Evolutionary conservation across 2,888 invertebrate species (phyloP), one percentile per base, ranked within the genome.

Genomic region (Spodoptera littoralis): DNA sequence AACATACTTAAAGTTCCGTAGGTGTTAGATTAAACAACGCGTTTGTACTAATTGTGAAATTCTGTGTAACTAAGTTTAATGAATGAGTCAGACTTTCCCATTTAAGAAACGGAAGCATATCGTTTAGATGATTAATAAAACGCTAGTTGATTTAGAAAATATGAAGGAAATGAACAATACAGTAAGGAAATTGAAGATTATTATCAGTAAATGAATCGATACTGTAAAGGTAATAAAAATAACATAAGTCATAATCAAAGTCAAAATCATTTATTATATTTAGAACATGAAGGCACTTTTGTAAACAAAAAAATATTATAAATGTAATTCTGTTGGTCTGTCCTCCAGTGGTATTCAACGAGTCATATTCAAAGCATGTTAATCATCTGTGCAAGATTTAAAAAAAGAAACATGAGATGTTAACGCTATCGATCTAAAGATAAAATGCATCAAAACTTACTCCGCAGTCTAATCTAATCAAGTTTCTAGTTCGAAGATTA

Each of bases 21-120:
- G 51, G 60, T 47, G 68, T 58, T 47, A 62, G 59, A 50, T 45
- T 57, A 66, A 54, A 73, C 71, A 67, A 53, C 62, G 70, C 65
- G 48, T 56, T 52, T 44, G 8, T 68, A 61, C 70, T 74, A 71
- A 73, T 72, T 79, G 62, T 75, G 60, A 69, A 63, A 65, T 66
- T 63, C 54, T 55, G 43, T 60, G 61, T 65, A 63, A 57, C 67
- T 69, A 59, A 62, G 77, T 68, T 11, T 73, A 58, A 70, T 70
- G 2, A 41, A 45, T 66, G 63, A 71, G 56, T 61, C 62, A 66
- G 54, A 67, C 48, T 65, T 64, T 63, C 50, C n/a, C n/a, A 59
- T 63, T 48, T 13, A 49, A 58, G 54, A 52, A 62, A 55, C 51
- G 30, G 48, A 61, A 54, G 44, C 44, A 45, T 60, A 60, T 56